phyloP scores from a whole-genome alignment of 2,888 invertebrate genomes.

The Dryomyza anilis region DNA sequence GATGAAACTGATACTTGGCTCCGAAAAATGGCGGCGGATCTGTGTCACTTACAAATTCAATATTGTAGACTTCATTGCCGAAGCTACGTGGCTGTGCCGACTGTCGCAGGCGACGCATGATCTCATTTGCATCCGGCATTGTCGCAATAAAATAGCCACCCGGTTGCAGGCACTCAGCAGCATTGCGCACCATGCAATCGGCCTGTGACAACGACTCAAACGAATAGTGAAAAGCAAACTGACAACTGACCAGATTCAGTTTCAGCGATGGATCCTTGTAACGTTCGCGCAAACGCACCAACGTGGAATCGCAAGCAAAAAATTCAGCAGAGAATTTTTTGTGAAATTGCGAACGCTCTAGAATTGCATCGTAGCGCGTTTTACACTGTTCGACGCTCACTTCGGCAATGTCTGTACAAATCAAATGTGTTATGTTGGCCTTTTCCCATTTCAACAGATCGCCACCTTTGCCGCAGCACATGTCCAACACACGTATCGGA shows the following conservation, averaged over 20 bases:
- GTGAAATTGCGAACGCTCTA: constrained; percentile 51
- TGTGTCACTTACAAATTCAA: constrained; percentile 73
- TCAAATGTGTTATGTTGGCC: constrained; percentile 77
- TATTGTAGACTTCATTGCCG: constrained; percentile 80
- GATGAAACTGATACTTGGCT: constrained; percentile 91
- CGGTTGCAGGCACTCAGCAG: constrained; percentile 83
- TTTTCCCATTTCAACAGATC: constrained; percentile 97
- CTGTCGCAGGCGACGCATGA: constrained; percentile 75
- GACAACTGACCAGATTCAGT: constrained; percentile 92
- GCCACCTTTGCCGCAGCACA: constrained; percentile 99
- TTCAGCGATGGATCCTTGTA: constrained; percentile 78
- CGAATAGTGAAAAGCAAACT: constrained; percentile 98
- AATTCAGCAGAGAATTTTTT: constrained; percentile 84
- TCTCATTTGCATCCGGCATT: constrained; percentile 90
- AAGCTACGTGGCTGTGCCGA: constrained; percentile 66
- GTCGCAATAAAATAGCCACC: constrained; percentile 98
- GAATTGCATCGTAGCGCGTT: constrained; percentile 78
- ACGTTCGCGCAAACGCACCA: constrained; percentile 75
- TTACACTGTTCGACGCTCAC: constrained; percentile 91
- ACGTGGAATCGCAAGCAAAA: constrained; percentile 90
- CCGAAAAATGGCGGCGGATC: constrained; percentile 85
- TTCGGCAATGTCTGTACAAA: constrained; percentile 92
- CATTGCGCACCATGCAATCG: constrained; percentile 90
- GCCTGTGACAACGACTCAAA: constrained; percentile 90
- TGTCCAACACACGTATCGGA: constrained; percentile 79